Conservation (phyloP, 2,113 vertebrate genomes). For the Reinhardtius hippoglossoides region DNA sequence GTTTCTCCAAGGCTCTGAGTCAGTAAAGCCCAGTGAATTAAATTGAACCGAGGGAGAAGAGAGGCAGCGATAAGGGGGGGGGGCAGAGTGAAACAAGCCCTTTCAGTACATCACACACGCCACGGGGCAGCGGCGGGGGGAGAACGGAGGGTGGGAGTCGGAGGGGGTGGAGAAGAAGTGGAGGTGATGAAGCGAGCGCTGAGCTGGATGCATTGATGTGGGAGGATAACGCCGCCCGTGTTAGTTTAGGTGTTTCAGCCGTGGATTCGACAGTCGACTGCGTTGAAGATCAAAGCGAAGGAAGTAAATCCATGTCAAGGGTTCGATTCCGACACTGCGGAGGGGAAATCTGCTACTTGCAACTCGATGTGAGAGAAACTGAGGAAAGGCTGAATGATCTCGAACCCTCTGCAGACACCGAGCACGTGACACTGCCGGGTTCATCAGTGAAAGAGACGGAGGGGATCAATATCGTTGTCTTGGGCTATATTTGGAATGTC, state of each 20-base stretch:
- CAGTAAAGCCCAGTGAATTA: slow-evolving; percentile 44
- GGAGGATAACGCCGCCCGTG: slow-evolving; percentile 49
- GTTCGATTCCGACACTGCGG: slow-evolving; percentile 19
- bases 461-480: too few relatives aligned
- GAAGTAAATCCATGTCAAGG: slow-evolving; percentile 44
- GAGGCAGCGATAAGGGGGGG: slow-evolving; percentile 5
- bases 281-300: slow-evolving; percentile 51
- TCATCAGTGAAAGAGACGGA: too few relatives aligned
- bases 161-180: too few relatives aligned
- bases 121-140: slow-evolving; percentile 9
- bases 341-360: background rate
- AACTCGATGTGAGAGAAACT: background rate
- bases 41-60: slow-evolving; percentile 30
- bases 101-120: background rate
- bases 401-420: background rate
- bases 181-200: slow-evolving; percentile 1
- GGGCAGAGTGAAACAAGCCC: slow-evolving; percentile 5
- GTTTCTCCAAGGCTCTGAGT: slow-evolving; percentile 35
- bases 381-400: slow-evolving; percentile 8
- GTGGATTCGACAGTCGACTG: slow-evolving; percentile 40
- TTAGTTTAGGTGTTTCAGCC: slow-evolving; percentile 16
- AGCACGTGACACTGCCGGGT: too few relatives aligned
- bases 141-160: background rate
- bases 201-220: slow-evolving; percentile 25
- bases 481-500: too few relatives aligned